Conservation (phyloP, 2,113 vertebrate genomes). For the Aythya baeri region DNA sequence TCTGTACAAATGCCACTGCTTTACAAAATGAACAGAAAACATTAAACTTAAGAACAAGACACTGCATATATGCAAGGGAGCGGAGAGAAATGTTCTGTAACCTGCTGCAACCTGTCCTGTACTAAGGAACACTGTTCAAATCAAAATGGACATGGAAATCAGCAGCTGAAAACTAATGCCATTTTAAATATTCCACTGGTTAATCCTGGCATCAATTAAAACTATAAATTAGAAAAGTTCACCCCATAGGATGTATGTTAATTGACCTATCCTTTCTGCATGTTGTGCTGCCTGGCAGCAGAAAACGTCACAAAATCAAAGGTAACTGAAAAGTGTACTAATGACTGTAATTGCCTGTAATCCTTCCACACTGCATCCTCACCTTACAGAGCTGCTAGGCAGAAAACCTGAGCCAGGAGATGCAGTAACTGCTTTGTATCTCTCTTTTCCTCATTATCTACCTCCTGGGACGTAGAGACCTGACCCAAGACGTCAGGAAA, state of each 20-base stretch:
- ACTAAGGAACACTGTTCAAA: not conserved
- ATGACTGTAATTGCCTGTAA: not conserved
- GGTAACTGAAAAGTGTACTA: not conserved
- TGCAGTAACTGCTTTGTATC: not conserved
- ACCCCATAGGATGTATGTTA: not conserved
- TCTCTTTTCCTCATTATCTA: not conserved
- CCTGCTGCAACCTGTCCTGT: not conserved
- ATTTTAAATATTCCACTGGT: not conserved
- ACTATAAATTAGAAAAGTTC: not conserved
- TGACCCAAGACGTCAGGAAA: not conserved
- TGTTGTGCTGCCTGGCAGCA: not conserved
- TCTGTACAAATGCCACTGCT: not conserved
- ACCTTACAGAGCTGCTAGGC: not conserved
- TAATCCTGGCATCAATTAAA: not conserved
- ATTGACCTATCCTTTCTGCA: not conserved
- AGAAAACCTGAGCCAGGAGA: not conserved
- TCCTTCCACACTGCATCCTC: not conserved
- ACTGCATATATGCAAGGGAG: not conserved
- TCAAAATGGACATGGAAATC: not conserved
- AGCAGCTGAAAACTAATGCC: not conserved
- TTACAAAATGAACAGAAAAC: constrained; percentile 12
- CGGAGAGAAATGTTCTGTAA: not conserved
- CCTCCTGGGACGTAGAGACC: not conserved
- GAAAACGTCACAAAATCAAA: not conserved
- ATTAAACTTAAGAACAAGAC: not conserved